Evolutionary conservation across 2,888 invertebrate species (phyloP), one percentile per base, ranked within the genome.

Genomic region (Tenthredo amoena): DNA sequence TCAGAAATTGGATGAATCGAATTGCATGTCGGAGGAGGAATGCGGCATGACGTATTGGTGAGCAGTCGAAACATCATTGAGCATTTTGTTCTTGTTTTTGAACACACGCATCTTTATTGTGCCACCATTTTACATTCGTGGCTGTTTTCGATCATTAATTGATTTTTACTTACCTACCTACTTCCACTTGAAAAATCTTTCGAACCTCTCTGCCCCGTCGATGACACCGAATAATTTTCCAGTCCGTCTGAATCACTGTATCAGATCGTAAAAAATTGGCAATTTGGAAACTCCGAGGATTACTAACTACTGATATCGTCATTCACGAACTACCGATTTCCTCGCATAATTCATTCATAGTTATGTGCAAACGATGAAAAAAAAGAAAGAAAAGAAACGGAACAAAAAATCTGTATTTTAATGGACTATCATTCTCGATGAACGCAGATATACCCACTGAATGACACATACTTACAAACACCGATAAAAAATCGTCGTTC

Each of bases 401-500:
- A 47, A 47, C 43, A 47, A 47, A 55, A n/a, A 18, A 50, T 55
- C 55, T 55, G 6, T 55, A 55, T 55, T n/a, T n/a, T 7, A 7
- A 55, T 55, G 7, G 55, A 55, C 55, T 18, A 55, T 55, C 55
- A n/a, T 55, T 55, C n/a, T 55, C n/a, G 55, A 55, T n/a, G n/a
- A 55, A 55, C n/a, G n/a, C n/a, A n/a, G 55, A 55, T 55, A 55
- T 55, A 55, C n/a, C n/a, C n/a, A 55, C 55, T 55, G 55, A 55
- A 55, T 55, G 55, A 55, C 18, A 55, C 55, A 55, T 55, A n/a
- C 7, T n/a, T n/a, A n/a, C n/a, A n/a, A 55, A 55, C n/a, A 55
- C 6, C 55, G 6, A 6, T 55, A 55, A 50, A n/a, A n/a, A 10
- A 50, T 55, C 55, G 55, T 55, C n/a, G 10, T 26, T 62, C 12